Evolutionary conservation across 2,113 vertebrate genomes (phyloP).

Genomic region (Anoplopoma fimbria): DNA sequence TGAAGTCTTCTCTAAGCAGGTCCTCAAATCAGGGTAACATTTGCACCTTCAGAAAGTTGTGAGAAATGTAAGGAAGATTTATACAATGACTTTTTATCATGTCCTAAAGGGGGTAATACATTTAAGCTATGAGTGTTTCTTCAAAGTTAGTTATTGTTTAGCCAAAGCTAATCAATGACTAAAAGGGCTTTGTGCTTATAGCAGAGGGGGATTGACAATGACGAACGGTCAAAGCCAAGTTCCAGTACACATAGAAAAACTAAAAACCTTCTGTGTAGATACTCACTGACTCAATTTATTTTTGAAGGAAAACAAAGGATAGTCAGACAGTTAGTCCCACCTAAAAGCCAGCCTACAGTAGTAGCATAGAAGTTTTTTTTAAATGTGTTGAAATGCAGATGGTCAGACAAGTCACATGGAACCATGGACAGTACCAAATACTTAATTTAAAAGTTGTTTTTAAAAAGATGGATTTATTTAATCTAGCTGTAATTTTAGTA

Average conservation of each 20-base stretch:
- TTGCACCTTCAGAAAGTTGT: background rate
- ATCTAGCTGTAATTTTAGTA: background rate
- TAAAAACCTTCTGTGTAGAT: background rate
- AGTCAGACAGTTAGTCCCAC: background rate
- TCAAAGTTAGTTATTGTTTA: too few species aligned
- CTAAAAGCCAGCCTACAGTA: background rate
- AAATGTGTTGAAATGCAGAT: conserved; percentile 29
- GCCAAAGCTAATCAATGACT: background rate
- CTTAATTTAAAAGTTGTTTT: conserved; percentile 29
- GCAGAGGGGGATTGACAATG: background rate
- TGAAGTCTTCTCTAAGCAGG: background rate
- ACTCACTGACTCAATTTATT: background rate
- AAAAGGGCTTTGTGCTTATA: background rate
- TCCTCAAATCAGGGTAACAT: background rate
- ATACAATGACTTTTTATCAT: background rate
- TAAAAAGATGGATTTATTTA: conserved; percentile 10
- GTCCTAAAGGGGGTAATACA: background rate
- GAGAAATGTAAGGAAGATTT: background rate
- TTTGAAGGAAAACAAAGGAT: background rate
- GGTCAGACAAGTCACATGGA: background rate
- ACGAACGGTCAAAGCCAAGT: background rate
- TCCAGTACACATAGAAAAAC: background rate
- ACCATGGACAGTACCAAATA: background rate
- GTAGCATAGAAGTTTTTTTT: background rate
- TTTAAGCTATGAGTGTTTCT: background rate